Evolutionary conservation across 2,113 vertebrate species (phyloP).

Genomic region (Malurus melanocephalus): DNA sequence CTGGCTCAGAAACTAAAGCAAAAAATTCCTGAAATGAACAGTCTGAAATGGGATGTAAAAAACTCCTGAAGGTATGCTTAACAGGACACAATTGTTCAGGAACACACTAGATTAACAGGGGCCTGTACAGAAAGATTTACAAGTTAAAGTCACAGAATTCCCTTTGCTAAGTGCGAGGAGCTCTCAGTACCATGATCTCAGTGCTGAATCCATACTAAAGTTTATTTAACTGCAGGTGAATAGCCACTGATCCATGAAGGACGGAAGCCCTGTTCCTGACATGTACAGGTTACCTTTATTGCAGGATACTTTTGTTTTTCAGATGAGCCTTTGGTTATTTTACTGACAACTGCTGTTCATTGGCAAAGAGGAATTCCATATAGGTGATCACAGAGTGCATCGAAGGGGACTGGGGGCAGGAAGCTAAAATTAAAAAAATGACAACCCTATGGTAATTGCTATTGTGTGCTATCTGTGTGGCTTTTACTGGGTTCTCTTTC

Average conservation of each 20-base stretch:
- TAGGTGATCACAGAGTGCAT: neutral
- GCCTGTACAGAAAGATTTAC: neutral
- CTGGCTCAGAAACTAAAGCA: neutral
- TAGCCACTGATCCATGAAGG: neutral
- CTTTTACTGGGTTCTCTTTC: neutral
- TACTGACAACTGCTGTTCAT: neutral
- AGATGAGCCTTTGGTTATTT: neutral
- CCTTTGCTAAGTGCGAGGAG: neutral
- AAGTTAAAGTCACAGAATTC: neutral
- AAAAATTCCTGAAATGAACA: neutral
- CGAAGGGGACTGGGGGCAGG: accelerated
- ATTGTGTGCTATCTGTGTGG: neutral
- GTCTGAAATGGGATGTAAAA: neutral
- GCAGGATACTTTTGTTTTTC: neutral
- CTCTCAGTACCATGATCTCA: neutral
- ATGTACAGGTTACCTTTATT: neutral
- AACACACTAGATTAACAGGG: neutral
- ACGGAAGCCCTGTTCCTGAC: neutral
- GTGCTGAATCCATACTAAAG: neutral
- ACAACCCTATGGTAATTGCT: neutral
- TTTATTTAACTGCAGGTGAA: neutral
- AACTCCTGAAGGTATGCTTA: neutral
- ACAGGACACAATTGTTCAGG: neutral
- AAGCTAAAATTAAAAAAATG: neutral
- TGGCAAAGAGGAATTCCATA: neutral